Evolutionary conservation across 2,888 invertebrate species (phyloP).

Genomic region (Cataglyphis livida): DNA sequence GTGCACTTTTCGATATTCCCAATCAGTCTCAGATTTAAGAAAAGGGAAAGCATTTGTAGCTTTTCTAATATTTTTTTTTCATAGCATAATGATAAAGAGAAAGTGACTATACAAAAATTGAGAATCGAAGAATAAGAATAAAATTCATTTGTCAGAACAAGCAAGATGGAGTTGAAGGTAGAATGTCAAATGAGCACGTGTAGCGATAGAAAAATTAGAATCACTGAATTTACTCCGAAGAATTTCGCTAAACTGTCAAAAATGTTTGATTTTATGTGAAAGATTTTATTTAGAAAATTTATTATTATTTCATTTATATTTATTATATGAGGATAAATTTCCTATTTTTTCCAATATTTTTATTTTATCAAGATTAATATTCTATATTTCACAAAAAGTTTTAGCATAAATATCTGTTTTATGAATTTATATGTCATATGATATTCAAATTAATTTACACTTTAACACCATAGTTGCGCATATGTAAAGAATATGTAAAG

Average conservation of each 20-base stretch:
- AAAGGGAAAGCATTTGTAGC: constrained; percentile 18
- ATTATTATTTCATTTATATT: constrained; percentile 14
- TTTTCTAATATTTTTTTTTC: neutral
- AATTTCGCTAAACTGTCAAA: constrained; percentile 74
- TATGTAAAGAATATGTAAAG: neutral
- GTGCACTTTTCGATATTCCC: constrained; percentile 6
- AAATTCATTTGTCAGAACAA: constrained; percentile 79
- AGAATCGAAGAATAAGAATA: constrained; percentile 62
- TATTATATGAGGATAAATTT: neutral
- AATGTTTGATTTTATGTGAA: neutral
- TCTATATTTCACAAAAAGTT: neutral
- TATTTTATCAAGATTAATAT: neutral
- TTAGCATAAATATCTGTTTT: neutral
- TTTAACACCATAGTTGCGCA: neutral
- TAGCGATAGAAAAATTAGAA: constrained; percentile 59
- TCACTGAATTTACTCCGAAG: constrained; percentile 74
- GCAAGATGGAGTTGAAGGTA: constrained; percentile 74
- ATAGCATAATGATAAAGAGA: constrained; percentile 73
- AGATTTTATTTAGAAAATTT: neutral
- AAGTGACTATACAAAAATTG: constrained; percentile 57
- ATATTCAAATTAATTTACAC: constrained; percentile 23
- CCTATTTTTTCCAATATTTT: neutral
- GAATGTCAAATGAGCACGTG: constrained; percentile 68
- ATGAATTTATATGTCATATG: neutral
- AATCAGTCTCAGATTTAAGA: constrained; percentile 3